Base-by-base conservation (phyloP, 2,113 vertebrate species). In the Phrynocephalus versicolor region DNA sequence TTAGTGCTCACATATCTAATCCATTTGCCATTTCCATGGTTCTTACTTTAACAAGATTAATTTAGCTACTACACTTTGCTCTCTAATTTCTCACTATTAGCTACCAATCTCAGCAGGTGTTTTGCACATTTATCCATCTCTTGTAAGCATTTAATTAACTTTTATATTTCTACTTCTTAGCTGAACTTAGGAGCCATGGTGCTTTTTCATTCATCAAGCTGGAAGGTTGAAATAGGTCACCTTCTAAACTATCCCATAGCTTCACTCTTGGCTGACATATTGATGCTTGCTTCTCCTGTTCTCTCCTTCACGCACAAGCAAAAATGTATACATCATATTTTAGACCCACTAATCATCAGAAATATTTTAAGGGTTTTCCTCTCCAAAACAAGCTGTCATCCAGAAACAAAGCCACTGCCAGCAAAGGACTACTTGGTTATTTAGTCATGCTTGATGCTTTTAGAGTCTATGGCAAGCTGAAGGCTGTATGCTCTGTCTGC, bases 141-240 rank as follows among this genome's bases (percentile, higher is more conserved):
- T 57, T 87, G 23, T 72, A 83, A 71, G 15, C 12, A 37, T 39
- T 79, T 74, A 73, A 83, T 83, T 82, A 82, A 30, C 35, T 73
- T 73, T 39, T 83, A 62, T 62, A 60, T 73, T 83, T 15, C 21
- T 21, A 62, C 10, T 69, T 70, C 51, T n/a, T 60, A 15, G 35
- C 75, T 86, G 67, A 37, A 73, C 13, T 78, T 41, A 64, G 25
- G 18, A 57, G 27, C 51, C 73, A 73, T 10, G 27, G 19, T 76
- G 60, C 55, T 87, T 87, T 86, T 18, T 77, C 23, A 77, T 72
- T 41, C 72, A 81, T 18, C 8, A 27, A 58, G 41, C 3, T 73
- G 69, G 30, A 30, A 85, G 81, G 67, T 23, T 21, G 79, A 84
- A 83, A 64, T 3, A 76, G 74, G 33, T 39, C 74, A 89, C 6